Conservation (phyloP, 2,113 vertebrate species). For the Embiotoca jacksoni region DNA sequence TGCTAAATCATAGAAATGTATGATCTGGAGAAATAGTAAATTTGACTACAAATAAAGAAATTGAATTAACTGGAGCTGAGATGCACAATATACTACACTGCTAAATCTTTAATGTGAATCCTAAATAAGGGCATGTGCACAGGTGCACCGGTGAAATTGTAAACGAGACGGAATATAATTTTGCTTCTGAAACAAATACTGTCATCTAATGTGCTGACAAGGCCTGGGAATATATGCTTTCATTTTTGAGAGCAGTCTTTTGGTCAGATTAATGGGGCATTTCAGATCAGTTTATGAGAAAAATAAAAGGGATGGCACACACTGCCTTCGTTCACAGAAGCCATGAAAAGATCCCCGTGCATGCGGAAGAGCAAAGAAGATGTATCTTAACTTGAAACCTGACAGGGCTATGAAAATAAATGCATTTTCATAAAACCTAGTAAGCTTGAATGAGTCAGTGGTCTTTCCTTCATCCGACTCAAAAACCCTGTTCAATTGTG, state of each 20-base stretch:
- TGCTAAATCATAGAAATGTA: not conserved
- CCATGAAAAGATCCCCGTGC: no score
- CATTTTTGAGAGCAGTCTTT: constrained; percentile 34
- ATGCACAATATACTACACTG: not conserved
- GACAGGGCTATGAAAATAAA: constrained; percentile 38
- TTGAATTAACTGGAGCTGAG: not conserved
- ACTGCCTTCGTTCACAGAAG: no score
- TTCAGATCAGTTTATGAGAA: constrained; percentile 8
- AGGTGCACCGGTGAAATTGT: not conserved
- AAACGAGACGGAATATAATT: not conserved
- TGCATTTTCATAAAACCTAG: constrained; percentile 21
- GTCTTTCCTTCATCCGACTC: not conserved
- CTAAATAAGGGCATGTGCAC: not conserved
- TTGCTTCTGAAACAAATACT: constrained; percentile 17
- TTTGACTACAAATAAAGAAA: not conserved
- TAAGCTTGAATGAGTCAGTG: constrained; percentile 1
- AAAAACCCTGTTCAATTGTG: not conserved
- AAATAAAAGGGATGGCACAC: constrained; percentile 10
- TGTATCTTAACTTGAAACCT: not conserved
- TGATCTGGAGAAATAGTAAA: not conserved
- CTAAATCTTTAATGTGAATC: not conserved
- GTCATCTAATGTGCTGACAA: constrained; percentile 20
- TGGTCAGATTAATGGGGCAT: constrained; percentile 43
- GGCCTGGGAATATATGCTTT: constrained; percentile 20
- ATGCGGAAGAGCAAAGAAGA: no score